A percentile compares a stretch with the other conserved stretches of the same genome.
Evolutionary conservation across 2,797 vertebrate genomes (phyloP).

Genomic region (Pelodytes ibericus): DNA sequence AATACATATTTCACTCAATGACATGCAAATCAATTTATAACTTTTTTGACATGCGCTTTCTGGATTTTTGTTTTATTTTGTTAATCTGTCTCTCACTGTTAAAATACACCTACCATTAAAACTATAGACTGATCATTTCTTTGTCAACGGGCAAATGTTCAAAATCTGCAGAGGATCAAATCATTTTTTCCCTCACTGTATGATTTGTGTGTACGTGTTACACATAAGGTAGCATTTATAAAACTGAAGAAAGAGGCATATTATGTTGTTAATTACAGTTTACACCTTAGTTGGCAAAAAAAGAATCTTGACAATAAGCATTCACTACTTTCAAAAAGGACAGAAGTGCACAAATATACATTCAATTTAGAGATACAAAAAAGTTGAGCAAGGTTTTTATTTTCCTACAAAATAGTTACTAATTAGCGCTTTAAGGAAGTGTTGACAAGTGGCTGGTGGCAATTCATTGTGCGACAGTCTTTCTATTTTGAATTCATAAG

Average conservation of each 20-base stretch:
- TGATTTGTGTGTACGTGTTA: no score
- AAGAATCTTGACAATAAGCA: not conserved
- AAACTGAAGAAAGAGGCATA: not conserved
- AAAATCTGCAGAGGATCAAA: no score
- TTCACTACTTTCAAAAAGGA: not conserved
- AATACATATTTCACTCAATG: no score
- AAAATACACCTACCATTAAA: no score
- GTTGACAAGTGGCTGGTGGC: constrained; percentile 44
- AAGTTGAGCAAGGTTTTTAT: not conserved
- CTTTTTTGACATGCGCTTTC: no score
- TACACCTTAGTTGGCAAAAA: not conserved
- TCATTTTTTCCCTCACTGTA: no score
- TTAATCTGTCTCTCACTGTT: no score
- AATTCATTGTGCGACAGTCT: constrained; percentile 35
- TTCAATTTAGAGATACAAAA: constrained; percentile 14
- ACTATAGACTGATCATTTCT: no score
- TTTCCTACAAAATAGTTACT: constrained; percentile 29
- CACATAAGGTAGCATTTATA: no score
- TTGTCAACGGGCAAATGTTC: no score
- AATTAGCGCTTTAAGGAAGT: constrained; percentile 33
- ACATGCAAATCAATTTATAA: no score
- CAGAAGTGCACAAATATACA: not conserved
- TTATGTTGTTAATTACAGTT: not conserved
- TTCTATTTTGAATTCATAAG: constrained; percentile 46
- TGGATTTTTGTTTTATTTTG: no score